Evolutionary conservation across 2,888 invertebrate genomes (phyloP), one percentile per base, ranked within the genome.

Genomic region (Nomada fabriciana): DNA sequence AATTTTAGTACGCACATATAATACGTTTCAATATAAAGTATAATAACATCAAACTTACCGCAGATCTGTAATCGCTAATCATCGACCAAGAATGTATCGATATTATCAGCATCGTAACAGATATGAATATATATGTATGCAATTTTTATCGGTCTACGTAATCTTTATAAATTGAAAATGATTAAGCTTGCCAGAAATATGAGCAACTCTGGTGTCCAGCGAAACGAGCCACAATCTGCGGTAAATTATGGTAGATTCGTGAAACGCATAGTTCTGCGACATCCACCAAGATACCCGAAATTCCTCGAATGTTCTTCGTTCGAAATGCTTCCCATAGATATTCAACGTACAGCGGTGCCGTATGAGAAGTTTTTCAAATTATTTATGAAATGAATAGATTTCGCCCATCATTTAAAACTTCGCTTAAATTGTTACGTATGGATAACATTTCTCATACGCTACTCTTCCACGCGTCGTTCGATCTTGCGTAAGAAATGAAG

Each of bases 221-320:
- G n/a, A 5, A 11, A 42, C n/a, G 53, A 18, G 20, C 29, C 52
- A 25, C 53, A 47, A 72, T 67, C 65, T 57, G 60, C 65, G 64
- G n/a, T 71, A 64, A 76, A 64, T 64, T 76, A 52, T 43, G 47
- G n/a, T 20, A 25, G 71, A 76, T 71, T 76, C 57, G 59, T 76
- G 76, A 64, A 59, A 71, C 59, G 65, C 75, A 78, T 85, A 78
- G 74, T 64, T 81, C 55, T 13, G 61, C 63, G 77, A 71, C 63
- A 64, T 65, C 23, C n/a, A 25, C 73, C 25, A 20, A 65, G 61
- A 53, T 67, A 52, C 23, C 23, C 53, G 47, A 67, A 61, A 76
- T 81, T 80, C 74, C 69, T 53, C 29, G 59, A 71, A 76, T 76
- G 52, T 65, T 42, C 64, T 25, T 71, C 52, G 25, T 42, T 71